Conservation (phyloP, 2,797 vertebrate genomes). For the Takifugu ocellatus region DNA sequence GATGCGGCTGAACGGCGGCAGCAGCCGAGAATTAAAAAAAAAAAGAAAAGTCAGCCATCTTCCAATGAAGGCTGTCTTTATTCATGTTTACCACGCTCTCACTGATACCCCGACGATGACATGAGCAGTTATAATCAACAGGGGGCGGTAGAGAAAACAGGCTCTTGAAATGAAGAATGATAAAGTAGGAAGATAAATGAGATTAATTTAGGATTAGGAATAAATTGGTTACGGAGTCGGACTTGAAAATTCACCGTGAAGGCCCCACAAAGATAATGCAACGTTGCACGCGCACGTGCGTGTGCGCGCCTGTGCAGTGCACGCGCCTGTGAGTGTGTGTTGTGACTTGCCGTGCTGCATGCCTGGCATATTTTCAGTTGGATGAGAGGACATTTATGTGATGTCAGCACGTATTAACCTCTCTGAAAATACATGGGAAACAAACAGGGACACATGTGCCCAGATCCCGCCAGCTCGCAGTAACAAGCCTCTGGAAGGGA, state of each 20-base stretch:
- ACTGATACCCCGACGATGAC: not conserved
- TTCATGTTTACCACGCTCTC: not conserved
- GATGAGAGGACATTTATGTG: conserved; percentile 74
- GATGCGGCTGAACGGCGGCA: not conserved
- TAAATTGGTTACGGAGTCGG: too few relatives aligned
- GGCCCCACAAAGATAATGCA: too few relatives aligned
- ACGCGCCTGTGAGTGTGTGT: not conserved
- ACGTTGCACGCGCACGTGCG: not conserved
- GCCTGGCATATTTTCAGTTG: conserved; percentile 71
- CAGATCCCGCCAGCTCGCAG: conserved; percentile 60
- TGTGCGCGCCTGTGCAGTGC: not conserved
- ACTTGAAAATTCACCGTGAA: too few relatives aligned
- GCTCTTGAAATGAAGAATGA: not conserved
- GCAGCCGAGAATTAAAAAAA: not conserved
- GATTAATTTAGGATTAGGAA: too few relatives aligned
- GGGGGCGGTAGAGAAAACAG: conserved; percentile 7
- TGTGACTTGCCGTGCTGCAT: conserved; percentile 46
- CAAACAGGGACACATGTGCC: conserved; percentile 67
- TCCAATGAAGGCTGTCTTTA: not conserved
- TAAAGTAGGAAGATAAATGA: not conserved
- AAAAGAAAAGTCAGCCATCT: not conserved
- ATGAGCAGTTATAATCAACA: not conserved
- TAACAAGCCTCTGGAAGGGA: conserved; percentile 56
- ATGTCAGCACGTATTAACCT: conserved; percentile 73
- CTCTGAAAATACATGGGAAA: conserved; percentile 61